phyloP scores from a whole-genome alignment of 2,113 vertebrate species.

The Vireo altiloquus region DNA sequence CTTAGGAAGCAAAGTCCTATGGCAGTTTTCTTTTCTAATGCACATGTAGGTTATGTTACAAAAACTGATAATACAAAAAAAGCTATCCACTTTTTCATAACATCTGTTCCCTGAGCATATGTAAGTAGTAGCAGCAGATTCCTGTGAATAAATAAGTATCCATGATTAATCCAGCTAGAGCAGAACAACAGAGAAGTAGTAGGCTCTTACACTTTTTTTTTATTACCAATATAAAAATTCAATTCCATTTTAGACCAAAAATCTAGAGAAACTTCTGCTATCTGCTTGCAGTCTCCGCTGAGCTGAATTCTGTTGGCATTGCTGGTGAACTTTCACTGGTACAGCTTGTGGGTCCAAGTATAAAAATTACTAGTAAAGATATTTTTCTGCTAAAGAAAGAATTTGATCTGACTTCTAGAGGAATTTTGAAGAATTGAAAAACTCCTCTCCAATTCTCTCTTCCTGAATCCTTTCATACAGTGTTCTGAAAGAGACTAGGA shows the following conservation, averaged over 20 bases:
- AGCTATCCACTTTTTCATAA: neutral
- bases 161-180: neutral
- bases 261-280: neutral
- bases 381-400: neutral
- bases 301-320: neutral
- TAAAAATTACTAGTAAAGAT: neutral
- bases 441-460: neutral
- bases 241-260: neutral
- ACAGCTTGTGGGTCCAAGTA: neutral
- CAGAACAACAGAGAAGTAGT: neutral
- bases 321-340: neutral
- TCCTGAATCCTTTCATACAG: neutral
- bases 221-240: neutral
- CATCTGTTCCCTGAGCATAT: neutral
- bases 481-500: neutral
- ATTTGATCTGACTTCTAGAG: neutral
- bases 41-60: neutral
- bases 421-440: neutral
- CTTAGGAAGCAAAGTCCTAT: neutral
- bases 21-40: conserved; percentile 3
- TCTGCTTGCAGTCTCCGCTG: neutral
- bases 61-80: neutral
- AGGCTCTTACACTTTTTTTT: neutral
- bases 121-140: neutral
- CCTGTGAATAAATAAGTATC: neutral